Conservation (phyloP, 2,888 invertebrate genomes). For the Archips crataeganus region DNA sequence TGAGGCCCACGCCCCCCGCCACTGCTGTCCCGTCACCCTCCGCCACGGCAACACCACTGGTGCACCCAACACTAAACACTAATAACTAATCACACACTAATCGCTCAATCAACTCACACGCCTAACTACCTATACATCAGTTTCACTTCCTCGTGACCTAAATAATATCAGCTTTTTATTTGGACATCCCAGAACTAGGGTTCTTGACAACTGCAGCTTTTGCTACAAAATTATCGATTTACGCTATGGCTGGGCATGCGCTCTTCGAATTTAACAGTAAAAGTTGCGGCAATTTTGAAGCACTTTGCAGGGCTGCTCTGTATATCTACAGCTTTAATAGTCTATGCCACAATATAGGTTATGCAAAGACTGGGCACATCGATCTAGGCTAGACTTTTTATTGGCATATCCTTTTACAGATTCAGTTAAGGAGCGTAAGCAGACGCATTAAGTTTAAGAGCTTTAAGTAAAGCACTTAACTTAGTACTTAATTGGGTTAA, state of each 20-base stretch:
- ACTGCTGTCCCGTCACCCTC: slow-evolving; percentile 72
- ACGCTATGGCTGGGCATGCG: slow-evolving; percentile 34
- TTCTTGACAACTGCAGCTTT: slow-evolving; percentile 26
- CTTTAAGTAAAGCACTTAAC: too few relatives aligned
- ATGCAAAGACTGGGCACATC: neutral
- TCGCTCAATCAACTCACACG: neutral
- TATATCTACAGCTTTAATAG: neutral
- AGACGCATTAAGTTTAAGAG: too few relatives aligned
- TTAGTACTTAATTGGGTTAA: too few relatives aligned
- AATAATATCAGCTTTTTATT: neutral
- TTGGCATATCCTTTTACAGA: too few relatives aligned
- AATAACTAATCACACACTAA: neutral
- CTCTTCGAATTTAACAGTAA: slow-evolving; percentile 3
- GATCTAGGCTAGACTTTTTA: neutral
- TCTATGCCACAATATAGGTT: neutral
- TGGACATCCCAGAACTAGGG: neutral
- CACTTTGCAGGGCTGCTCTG: neutral
- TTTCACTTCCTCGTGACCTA: neutral
- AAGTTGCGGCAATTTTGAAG: slow-evolving; percentile 23
- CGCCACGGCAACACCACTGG: slow-evolving; percentile 69
- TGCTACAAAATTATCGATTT: slow-evolving; percentile 38
- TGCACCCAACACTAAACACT: slow-evolving; percentile 48
- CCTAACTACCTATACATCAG: neutral
- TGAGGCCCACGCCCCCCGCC: slow-evolving; percentile 82
- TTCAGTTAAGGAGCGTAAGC: too few relatives aligned